These are phyloP conservation scores for Paramormyrops hopkinsi DNA, from an alignment of 2,797 vertebrate species.

Conservation along the genomic window DNA sequence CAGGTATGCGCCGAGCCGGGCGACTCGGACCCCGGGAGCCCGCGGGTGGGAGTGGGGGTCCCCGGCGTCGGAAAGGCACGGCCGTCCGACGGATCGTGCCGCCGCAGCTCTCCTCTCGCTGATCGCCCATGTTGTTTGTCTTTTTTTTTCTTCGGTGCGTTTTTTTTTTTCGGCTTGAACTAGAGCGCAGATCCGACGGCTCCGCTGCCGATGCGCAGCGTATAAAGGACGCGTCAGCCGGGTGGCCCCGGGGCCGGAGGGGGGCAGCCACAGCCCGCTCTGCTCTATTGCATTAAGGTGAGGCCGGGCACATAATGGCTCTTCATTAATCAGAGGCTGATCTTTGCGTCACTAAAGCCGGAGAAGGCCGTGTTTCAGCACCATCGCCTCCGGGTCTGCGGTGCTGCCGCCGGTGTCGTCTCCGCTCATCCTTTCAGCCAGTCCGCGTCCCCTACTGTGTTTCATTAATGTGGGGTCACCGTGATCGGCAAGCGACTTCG, in stretches of 20 bases:
- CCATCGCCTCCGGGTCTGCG: not conserved
- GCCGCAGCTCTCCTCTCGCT: not conserved
- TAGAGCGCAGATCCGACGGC: not conserved
- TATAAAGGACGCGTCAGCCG: not conserved
- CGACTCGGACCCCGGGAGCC: not conserved
- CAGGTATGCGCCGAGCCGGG: not conserved
- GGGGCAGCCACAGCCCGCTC: not conserved
- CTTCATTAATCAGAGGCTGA: not conserved
- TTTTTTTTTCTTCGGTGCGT: not conserved
- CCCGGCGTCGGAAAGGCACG: not conserved
- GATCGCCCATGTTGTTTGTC: not conserved
- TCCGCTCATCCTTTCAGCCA: not conserved
- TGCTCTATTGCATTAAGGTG: not conserved
- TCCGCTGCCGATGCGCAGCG: not conserved
- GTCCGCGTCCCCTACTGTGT: not conserved
- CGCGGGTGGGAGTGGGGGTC: not conserved
- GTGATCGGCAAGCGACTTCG: not conserved
- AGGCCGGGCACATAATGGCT: not conserved
- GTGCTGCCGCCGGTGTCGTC: not conserved
- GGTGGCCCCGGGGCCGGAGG: not conserved
- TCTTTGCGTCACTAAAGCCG: slow-evolving; percentile 5
- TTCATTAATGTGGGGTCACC: not conserved
- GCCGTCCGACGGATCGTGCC: not conserved
- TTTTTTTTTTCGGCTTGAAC: not conserved
- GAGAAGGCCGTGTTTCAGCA: not conserved